These are phyloP conservation scores for Colletes gigas DNA, from an alignment of 1,140 invertebrate species.

Conservation along the genomic window DNA sequence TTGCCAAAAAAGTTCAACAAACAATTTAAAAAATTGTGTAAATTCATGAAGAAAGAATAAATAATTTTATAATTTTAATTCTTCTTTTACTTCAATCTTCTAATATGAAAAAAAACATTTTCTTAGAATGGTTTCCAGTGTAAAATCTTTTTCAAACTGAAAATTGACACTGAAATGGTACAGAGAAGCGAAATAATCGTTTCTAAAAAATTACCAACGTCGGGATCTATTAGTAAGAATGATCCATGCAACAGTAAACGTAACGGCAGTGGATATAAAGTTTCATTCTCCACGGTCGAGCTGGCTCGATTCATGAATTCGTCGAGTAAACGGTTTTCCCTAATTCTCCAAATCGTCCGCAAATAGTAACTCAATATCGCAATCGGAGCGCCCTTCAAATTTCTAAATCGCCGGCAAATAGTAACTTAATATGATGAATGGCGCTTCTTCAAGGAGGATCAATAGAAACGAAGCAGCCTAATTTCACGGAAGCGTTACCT, in stretches of 20 bases:
- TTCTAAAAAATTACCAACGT: neutral
- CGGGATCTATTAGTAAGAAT: slow-evolving; percentile 7
- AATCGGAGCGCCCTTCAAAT: slow-evolving; percentile 19
- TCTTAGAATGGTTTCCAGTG: too few species aligned
- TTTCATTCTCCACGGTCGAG: slow-evolving; percentile 53
- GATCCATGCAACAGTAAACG: neutral
- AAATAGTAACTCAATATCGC: slow-evolving; percentile 64
- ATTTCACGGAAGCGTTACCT: slow-evolving; percentile 62
- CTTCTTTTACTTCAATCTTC: too few species aligned
- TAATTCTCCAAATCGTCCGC: slow-evolving; percentile 59
- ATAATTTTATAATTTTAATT: too few species aligned
- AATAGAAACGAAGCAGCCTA: slow-evolving; percentile 38
- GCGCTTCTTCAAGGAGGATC: slow-evolving; percentile 18
- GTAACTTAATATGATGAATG: slow-evolving; percentile 57
- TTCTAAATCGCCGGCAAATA: slow-evolving; percentile 50
- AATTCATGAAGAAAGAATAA: too few species aligned
- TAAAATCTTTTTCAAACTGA: neutral
- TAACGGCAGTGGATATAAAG: slow-evolving; percentile 51
- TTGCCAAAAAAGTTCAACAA: neutral
- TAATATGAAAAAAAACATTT: too few species aligned
- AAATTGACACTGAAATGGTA: neutral
- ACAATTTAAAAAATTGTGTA: too few species aligned
- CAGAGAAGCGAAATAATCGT: neutral
- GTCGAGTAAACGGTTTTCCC: slow-evolving; percentile 30
- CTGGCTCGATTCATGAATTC: slow-evolving; percentile 24